Evolutionary conservation across 2,888 invertebrate genomes (phyloP), one percentile per base, ranked within the genome.

Genomic region (Hydrotaea cyrtoneurina): DNA sequence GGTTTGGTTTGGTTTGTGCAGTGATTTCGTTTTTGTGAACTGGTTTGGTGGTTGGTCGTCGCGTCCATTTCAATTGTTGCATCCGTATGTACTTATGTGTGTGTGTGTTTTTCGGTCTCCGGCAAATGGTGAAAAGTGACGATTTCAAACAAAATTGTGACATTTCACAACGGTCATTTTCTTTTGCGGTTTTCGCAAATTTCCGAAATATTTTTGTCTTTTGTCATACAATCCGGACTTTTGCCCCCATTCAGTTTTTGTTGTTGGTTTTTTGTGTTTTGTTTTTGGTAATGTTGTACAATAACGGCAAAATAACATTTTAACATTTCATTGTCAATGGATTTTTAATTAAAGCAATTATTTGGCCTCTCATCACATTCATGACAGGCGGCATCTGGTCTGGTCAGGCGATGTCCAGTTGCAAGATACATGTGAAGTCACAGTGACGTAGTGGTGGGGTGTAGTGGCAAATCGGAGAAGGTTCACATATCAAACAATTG

Each of bases 1-100:
- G 85, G 85, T 85, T 80, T 82, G 21, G 79, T 80, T 82, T 26
- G 79, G 2, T 82, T 82, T 82, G 69, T 69, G 77, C 85, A 77
- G 82, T 85, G 79, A 82, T 82, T 85, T 73, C 46, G 69, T 55
- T 69, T n/a, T 57, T 55, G 31, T 64, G 36, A 19, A 23, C 75
- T 74, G 75, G 55, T 72, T 73, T 59, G 36, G 46, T 77, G 66
- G 17, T 64, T 15, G 46, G 19, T 2, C 17, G 2, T 23, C 76
- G 69, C 39, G 31, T 31, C 39, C 39, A 39, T 39, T 39, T 39
- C 11, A 69, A 57, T 78, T 59, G 21, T 66, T 72, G 53, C 66
- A 43, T 77, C 36, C 76, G n/a, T 66, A 11, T 59, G 53, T 77
- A 62, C 55, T 26, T 75, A 19, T 19, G 15, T 73, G 55, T 73